Conservation (phyloP, 2,113 vertebrate genomes). For the Alaudala cheleensis region DNA sequence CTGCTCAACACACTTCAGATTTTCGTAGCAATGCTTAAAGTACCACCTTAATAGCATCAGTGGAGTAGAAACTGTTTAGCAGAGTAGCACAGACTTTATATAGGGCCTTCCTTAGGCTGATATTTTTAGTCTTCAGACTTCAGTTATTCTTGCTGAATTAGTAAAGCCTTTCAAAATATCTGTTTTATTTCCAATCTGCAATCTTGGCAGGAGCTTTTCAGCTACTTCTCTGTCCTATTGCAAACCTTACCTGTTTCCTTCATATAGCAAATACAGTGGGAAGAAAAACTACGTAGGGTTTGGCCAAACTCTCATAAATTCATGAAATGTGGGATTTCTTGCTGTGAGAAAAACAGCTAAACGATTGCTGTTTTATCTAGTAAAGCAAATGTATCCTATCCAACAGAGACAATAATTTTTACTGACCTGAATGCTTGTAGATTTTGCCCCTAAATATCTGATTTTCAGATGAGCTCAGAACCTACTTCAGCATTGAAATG, state of each 20-base stretch:
- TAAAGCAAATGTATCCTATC: conserved; percentile 41
- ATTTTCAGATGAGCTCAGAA: background rate
- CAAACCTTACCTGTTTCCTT: background rate
- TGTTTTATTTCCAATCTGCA: background rate
- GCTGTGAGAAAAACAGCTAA: conserved; percentile 24
- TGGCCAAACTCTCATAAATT: background rate
- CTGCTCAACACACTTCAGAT: background rate
- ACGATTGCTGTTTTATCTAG: conserved; percentile 24
- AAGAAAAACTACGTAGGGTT: background rate
- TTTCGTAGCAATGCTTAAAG: background rate
- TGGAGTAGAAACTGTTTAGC: background rate
- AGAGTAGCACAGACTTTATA: background rate
- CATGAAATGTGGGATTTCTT: background rate
- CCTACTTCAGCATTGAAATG: background rate
- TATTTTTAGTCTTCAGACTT: conserved; percentile 5
- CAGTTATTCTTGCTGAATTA: background rate
- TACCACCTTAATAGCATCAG: background rate
- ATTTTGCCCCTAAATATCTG: background rate
- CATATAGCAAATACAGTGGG: background rate
- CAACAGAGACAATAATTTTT: conserved; percentile 14
- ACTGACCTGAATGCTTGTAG: background rate
- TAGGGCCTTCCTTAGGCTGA: background rate
- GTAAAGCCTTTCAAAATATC: background rate
- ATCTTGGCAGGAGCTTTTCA: background rate
- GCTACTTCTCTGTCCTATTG: background rate